A percentile compares a stretch with the other conserved stretches of the same genome.
phyloP scores from a whole-genome alignment of 2,113 vertebrate genomes.

The Tympanuchus pallidicinctus region DNA sequence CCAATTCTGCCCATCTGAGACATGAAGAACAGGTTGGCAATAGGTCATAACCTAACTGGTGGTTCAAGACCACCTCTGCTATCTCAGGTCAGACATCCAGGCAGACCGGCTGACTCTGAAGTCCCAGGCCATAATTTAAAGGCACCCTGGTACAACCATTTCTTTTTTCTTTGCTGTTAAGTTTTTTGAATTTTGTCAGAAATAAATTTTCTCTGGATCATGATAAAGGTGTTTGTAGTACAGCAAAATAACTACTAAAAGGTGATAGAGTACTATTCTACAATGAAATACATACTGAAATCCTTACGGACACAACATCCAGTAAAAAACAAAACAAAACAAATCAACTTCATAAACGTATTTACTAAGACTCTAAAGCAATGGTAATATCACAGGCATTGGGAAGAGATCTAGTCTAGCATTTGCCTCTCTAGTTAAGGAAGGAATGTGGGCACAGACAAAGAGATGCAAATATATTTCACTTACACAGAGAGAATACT shows the following conservation, averaged over 20 bases:
- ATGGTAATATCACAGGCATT: not conserved
- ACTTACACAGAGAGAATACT: not conserved
- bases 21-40: not conserved
- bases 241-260: not conserved
- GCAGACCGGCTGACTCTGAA: too few relatives aligned
- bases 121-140: too few relatives aligned
- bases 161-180: too few relatives aligned
- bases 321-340: not conserved
- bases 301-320: not conserved
- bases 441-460: not conserved
- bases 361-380: not conserved
- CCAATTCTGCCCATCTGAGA: accelerated
- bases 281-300: not conserved
- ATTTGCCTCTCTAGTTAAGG: not conserved
- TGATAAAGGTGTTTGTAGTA: not conserved
- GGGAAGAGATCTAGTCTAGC: not conserved
- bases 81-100: too few relatives aligned
- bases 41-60: accelerated
- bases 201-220: not conserved
- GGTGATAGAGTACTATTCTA: not conserved
- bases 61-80: not conserved
- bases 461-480: not conserved
- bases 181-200: too few relatives aligned
- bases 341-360: not conserved
- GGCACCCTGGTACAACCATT: too few relatives aligned